These are phyloP conservation scores for Cyanoderma ruficeps DNA, from an alignment of 2,113 vertebrate species.

Conservation along the genomic window DNA sequence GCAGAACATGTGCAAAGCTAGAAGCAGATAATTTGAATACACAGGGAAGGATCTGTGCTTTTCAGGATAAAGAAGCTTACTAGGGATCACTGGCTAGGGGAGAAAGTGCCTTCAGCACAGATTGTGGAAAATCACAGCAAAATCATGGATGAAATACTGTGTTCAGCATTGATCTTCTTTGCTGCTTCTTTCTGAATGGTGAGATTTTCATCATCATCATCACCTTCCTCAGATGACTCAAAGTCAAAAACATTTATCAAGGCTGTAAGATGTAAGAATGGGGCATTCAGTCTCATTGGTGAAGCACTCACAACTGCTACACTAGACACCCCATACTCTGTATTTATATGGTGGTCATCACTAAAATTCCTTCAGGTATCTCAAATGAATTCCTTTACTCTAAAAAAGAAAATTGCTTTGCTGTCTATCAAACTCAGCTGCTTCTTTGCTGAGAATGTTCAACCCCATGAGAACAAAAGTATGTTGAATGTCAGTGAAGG, in stretches of 20 bases:
- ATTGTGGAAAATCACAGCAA: neutral
- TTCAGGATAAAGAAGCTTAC: neutral
- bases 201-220: neutral
- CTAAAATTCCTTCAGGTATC: neutral
- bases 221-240: neutral
- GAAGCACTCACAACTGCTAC: neutral
- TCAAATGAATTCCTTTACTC: neutral
- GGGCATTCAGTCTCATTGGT: neutral
- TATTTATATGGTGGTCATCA: neutral
- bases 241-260: neutral
- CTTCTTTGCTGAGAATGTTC: neutral
- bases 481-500: neutral
- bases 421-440: neutral
- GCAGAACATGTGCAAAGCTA: neutral
- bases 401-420: neutral
- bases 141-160: neutral
- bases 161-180: neutral
- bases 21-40: neutral
- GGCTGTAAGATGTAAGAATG: neutral
- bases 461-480: neutral
- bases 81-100: neutral
- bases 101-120: neutral
- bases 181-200: neutral
- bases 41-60: neutral
- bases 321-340: neutral